Evolutionary conservation across 2,113 vertebrate genomes (phyloP).

Genomic region (Addax nasomaculatus): DNA sequence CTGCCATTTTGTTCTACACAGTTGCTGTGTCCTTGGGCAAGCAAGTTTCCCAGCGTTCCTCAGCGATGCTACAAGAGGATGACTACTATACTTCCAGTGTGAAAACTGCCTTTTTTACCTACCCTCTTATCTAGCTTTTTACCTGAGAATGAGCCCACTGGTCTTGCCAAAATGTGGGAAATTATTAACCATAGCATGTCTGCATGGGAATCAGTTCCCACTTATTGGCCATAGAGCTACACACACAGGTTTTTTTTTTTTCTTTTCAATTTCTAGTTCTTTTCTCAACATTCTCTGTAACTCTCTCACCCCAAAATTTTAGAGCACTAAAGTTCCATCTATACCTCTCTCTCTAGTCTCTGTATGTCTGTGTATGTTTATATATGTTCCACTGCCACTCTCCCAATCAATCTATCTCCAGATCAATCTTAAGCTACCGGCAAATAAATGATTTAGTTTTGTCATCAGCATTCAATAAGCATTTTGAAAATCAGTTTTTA

Average conservation of each 20-base stretch:
- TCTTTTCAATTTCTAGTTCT: neutral
- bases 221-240: neutral
- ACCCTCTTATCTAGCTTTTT: neutral
- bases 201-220: neutral
- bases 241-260: neutral
- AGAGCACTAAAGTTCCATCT: neutral
- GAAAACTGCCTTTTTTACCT: neutral
- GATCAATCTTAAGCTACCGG: neutral
- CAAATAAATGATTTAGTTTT: constrained; percentile 20
- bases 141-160: neutral
- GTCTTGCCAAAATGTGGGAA: neutral
- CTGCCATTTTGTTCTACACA: neutral
- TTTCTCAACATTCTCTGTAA: neutral
- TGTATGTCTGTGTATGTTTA: neutral
- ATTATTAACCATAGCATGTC: neutral
- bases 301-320: neutral
- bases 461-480: neutral
- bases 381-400: neutral
- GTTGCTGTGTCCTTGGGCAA: neutral
- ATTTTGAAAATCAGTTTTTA: constrained; percentile 24
- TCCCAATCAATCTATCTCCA: neutral
- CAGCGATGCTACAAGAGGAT: neutral
- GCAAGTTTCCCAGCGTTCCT: neutral
- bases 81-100: neutral
- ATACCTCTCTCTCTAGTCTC: neutral